These are phyloP conservation scores for Colossoma macropomum DNA, from an alignment of 2,113 vertebrate genomes.

Conservation along the genomic window DNA sequence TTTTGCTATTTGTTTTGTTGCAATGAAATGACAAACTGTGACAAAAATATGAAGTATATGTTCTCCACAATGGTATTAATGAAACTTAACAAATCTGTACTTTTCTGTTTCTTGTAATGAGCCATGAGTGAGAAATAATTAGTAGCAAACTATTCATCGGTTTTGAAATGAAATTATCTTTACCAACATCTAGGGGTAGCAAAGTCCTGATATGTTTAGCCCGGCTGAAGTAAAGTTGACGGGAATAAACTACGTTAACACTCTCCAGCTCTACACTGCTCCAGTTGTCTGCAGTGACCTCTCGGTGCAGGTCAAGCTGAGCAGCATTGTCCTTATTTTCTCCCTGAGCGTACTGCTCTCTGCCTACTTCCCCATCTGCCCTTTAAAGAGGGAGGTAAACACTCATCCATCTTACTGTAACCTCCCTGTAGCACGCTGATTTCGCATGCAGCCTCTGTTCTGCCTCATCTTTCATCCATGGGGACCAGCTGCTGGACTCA, in stretches of 20 bases:
- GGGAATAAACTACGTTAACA: not conserved
- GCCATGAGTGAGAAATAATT: too few relatives aligned
- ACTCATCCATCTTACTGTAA: constrained; percentile 38
- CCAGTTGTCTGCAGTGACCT: not conserved
- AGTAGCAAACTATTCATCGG: too few relatives aligned
- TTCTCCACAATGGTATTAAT: too few relatives aligned
- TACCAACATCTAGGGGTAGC: too few relatives aligned
- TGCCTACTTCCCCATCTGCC: not conserved
- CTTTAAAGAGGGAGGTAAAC: constrained; percentile 36
- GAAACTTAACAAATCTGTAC: too few relatives aligned
- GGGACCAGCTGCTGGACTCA: not conserved
- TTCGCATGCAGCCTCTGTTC: constrained; percentile 2
- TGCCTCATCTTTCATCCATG: constrained; percentile 26
- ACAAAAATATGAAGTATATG: too few relatives aligned
- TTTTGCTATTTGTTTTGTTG: too few relatives aligned
- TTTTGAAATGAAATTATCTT: too few relatives aligned
- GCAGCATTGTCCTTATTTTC: constrained; percentile 10
- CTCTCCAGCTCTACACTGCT: not conserved
- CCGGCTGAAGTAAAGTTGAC: not conserved
- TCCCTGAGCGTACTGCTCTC: constrained; percentile 1
- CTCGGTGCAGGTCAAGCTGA: not conserved
- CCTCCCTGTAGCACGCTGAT: constrained; percentile 23
- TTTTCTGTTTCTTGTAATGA: too few relatives aligned
- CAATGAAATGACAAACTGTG: too few relatives aligned
- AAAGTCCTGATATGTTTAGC: not conserved